Conservation (phyloP, 1,140 invertebrate genomes). For the Harpegnathos saltator region DNA sequence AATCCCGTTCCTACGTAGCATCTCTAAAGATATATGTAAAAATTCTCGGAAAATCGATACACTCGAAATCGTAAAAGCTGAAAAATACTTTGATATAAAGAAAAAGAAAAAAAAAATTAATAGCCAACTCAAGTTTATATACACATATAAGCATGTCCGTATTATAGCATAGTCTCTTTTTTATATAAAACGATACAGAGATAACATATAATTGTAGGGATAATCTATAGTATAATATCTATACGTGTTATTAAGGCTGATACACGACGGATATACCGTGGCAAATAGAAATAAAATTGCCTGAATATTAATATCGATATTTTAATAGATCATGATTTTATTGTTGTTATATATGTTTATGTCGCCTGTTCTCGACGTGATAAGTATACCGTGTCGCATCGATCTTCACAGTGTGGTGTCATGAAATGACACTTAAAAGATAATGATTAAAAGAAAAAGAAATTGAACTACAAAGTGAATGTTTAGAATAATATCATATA, state of each 20-base stretch:
- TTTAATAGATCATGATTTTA: constrained; percentile 40
- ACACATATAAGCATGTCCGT: constrained; percentile 18
- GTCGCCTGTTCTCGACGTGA: constrained; percentile 13
- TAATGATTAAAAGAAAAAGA: constrained; percentile 64
- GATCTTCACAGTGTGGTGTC: constrained; percentile 39
- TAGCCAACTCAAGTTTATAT: constrained; percentile 24
- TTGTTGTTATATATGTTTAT: constrained; percentile 10
- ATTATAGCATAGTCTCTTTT: constrained; percentile 41
- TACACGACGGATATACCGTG: constrained; percentile 45
- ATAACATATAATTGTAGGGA: constrained; percentile 50
- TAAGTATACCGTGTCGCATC: constrained; percentile 22
- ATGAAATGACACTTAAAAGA: constrained; percentile 2
- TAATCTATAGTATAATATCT: constrained; percentile 57
- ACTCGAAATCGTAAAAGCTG: constrained; percentile 20
- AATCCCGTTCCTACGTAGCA: no score
- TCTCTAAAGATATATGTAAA: constrained; percentile 15
- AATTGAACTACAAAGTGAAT: constrained; percentile 82
- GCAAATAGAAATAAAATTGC: constrained; percentile 18
- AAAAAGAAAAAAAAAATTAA: neutral
- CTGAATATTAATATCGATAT: constrained; percentile 25
- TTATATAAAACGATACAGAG: constrained; percentile 42
- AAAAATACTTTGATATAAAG: constrained; percentile 36
- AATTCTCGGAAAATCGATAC: constrained; percentile 15
- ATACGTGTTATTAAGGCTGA: constrained; percentile 65
- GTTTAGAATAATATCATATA: constrained; percentile 81